Percentiles rank a stretch among this genome's conserved stretches.
Conservation (phyloP, 2,113 vertebrate species). For the Chloropsis hardwickii region DNA sequence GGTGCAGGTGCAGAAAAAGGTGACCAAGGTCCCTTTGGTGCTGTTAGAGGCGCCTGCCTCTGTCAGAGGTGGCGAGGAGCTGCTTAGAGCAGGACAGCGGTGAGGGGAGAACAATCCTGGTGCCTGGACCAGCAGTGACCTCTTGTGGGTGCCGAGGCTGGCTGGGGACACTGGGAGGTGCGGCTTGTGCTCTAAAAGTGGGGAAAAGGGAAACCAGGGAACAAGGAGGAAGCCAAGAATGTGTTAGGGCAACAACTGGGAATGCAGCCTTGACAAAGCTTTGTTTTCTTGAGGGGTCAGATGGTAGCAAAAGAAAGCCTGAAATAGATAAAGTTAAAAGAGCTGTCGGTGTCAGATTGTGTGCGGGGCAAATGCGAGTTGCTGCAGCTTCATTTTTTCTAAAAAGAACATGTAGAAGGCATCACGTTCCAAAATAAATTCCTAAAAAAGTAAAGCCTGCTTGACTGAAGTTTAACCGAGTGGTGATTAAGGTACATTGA, state of each 20-base stretch:
- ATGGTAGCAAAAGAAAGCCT: not conserved
- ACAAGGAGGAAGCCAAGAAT: not conserved
- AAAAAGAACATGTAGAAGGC: not conserved
- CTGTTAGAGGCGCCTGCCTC: not conserved
- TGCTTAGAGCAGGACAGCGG: accelerated
- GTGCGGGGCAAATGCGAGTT: not conserved
- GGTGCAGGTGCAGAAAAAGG: not conserved
- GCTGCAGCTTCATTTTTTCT: not conserved
- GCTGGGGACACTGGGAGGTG: not conserved
- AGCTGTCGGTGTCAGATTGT: not conserved
- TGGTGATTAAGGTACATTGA: accelerated
- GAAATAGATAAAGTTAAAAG: not conserved
- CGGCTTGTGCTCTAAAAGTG: not conserved
- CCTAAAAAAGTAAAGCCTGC: not conserved
- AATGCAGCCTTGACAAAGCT: not conserved
- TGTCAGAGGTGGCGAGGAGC: not conserved
- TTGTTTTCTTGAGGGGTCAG: not conserved
- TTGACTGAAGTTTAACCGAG: not conserved
- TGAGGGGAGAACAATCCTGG: accelerated
- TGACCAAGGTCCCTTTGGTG: not conserved
- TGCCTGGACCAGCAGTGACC: constrained; percentile 32
- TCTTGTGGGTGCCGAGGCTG: not conserved
- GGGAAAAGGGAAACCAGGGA: not conserved
- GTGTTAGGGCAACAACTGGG: not conserved
- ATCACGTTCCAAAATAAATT: not conserved